Conservation (phyloP, 2,888 invertebrate genomes). For the Brachypterus glaber region DNA sequence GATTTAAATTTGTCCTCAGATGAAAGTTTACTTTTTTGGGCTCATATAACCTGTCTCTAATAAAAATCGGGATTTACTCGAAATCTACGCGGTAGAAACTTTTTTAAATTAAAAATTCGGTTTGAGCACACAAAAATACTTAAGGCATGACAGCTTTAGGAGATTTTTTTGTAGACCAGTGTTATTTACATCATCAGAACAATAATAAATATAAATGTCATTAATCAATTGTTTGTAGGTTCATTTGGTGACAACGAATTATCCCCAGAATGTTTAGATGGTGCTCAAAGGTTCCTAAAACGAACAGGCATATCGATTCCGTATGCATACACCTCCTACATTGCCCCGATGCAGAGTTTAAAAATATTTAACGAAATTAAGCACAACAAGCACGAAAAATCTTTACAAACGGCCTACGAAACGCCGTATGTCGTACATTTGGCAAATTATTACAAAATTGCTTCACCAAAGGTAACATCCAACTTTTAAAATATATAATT, state of each 20-base stretch:
- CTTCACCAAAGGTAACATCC: conserved; percentile 48
- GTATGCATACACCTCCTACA: conserved; percentile 75
- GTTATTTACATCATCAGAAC: no score
- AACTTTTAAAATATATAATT: no score
- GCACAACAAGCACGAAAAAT: conserved; percentile 43
- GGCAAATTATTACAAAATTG: conserved; percentile 73
- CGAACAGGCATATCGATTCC: conserved; percentile 91
- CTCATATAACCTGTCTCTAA: no score
- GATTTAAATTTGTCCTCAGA: no score
- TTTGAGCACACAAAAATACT: no score
- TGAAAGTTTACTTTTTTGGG: no score
- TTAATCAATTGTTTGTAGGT: conserved; percentile 41
- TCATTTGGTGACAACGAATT: conserved; percentile 99
- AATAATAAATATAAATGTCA: no score
- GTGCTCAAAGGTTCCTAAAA: conserved; percentile 78
- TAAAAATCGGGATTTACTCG: no score
- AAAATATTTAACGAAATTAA: conserved; percentile 73
- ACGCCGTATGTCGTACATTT: conserved; percentile 83
- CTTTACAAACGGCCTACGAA: conserved; percentile 53
- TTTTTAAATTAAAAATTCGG: no score
- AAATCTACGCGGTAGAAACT: no score
- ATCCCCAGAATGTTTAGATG: conserved; percentile 95
- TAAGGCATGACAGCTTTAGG: no score
- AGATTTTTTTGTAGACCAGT: no score
- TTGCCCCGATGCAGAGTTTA: conserved; percentile 87